These are phyloP conservation scores for Tor tambroides DNA, from an alignment of 2,113 vertebrate genomes.

Conservation along the genomic window DNA sequence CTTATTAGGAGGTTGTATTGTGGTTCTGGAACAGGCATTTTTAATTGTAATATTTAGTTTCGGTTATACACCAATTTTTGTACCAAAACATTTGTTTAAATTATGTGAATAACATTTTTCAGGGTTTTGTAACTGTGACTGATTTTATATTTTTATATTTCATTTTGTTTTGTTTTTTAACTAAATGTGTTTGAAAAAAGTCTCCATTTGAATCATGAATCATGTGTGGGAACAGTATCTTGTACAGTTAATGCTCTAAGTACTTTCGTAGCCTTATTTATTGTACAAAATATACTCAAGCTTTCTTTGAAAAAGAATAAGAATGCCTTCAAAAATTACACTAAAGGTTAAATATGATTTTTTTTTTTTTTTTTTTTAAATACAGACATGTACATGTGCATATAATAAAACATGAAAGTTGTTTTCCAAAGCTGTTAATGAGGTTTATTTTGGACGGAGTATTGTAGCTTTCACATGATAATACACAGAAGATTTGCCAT, in stretches of 20 bases:
- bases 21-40: not conserved
- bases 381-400: too few relatives aligned
- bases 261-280: too few relatives aligned
- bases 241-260: not conserved
- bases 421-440: not conserved
- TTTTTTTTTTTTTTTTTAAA: too few relatives aligned
- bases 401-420: too few relatives aligned
- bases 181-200: not conserved
- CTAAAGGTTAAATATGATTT: too few relatives aligned
- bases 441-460: slow-evolving; percentile 35
- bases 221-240: slow-evolving; percentile 19
- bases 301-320: too few relatives aligned
- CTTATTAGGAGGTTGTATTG: not conserved
- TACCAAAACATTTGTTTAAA: not conserved
- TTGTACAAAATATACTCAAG: not conserved
- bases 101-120: too few relatives aligned
- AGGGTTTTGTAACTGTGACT: too few relatives aligned
- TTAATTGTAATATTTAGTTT: not conserved
- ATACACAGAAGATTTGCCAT: slow-evolving; percentile 23
- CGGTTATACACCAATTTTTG: not conserved
- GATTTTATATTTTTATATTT: too few relatives aligned
- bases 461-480: not conserved
- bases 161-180: not conserved
- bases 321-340: too few relatives aligned
- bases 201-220: not conserved